Evolutionary conservation across 2,888 invertebrate species (phyloP), one percentile per base, ranked within the genome.

Genomic region (Aproaerema taeniolella): DNA sequence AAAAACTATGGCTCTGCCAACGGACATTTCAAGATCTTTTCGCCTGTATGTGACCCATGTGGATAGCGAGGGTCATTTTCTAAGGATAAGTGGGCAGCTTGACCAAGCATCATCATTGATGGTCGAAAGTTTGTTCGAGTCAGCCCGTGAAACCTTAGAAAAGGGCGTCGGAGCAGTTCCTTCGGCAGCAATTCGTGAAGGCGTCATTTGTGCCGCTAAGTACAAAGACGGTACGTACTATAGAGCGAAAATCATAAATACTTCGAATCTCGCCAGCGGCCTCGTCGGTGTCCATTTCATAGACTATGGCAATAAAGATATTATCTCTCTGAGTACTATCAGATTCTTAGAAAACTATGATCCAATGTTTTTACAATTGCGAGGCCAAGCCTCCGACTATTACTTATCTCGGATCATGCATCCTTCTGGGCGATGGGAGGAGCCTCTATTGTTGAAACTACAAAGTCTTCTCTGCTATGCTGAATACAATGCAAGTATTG

Each of bases 31-130:
- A 49, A 68, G 77, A 58, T 53, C 69, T 59, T 81, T 83, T 72
- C 70, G 69, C 30, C 72, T 90, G 33, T 88, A 80, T 51, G 88
- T 92, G 57, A 93, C 92, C 46, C 89, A 90, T 75, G 88, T 93
- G 47, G 92, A 93, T 58, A 88, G 89, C 36, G 90, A 91, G 45
- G 91, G 91, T 17, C 89, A 89, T 42, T 91, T 91, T 61, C 72
- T 94, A 43, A 91, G 90, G 78, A 82, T 94, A 61, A 92, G 90
- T 83, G 94, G 92, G 16, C 94, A 94, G 70, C 75, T 87, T 0
- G 90, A 91, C 55, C 88, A 89, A 53, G 77, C 81, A 44, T 69
- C 88, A 30, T 87, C 89, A 1, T 62, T 89, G 38, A 82, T 85
- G 61, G 71, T 92, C 32, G 91, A 92, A 59, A 86, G 85, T 41